Conservation (phyloP, 2,888 invertebrate species). For the Aleiodes testaceus region DNA sequence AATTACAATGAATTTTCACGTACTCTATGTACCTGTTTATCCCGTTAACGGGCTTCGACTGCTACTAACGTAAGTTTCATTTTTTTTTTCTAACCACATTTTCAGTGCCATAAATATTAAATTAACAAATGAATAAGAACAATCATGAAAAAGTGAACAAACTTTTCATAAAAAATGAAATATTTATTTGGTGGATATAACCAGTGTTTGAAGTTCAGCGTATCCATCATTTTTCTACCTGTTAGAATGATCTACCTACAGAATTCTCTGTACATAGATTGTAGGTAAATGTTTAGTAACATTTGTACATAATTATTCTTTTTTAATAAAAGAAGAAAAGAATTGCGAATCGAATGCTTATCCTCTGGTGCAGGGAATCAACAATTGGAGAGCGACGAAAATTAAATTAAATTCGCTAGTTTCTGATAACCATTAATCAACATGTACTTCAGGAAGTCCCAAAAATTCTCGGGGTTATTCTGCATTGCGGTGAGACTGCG, state of each 20-base stretch:
- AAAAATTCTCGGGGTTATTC: slow-evolving; percentile 42
- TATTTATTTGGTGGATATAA: slow-evolving; percentile 8
- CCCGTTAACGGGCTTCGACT: slow-evolving; percentile 44
- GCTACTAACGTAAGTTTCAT: slow-evolving; percentile 31
- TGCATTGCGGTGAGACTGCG: slow-evolving; percentile 55
- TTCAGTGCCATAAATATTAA: slow-evolving; percentile 19
- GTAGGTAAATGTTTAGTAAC: slow-evolving; percentile 20
- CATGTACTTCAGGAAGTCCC: slow-evolving; percentile 10
- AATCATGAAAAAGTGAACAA: slow-evolving; percentile 26
- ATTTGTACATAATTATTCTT: slow-evolving; percentile 42
- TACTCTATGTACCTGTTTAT: slow-evolving; percentile 50
- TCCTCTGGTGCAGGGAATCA: neutral
- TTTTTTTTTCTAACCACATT: slow-evolving; percentile 17
- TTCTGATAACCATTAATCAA: neutral
- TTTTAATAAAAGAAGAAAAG: slow-evolving; percentile 28
- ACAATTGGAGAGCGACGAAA: neutral
- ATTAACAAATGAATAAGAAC: no score
- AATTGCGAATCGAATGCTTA: neutral
- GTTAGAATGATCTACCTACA: slow-evolving; percentile 6
- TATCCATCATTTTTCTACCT: slow-evolving; percentile 16
- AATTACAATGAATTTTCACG: slow-evolving; percentile 19
- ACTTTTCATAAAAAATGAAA: slow-evolving; percentile 32
- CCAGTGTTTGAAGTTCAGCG: neutral
- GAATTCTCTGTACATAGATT: slow-evolving; percentile 11
- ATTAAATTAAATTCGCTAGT: neutral